Evolutionary conservation across 2,888 invertebrate genomes (phyloP), one percentile per base, ranked within the genome.

Genomic region (Clunio marinus): DNA sequence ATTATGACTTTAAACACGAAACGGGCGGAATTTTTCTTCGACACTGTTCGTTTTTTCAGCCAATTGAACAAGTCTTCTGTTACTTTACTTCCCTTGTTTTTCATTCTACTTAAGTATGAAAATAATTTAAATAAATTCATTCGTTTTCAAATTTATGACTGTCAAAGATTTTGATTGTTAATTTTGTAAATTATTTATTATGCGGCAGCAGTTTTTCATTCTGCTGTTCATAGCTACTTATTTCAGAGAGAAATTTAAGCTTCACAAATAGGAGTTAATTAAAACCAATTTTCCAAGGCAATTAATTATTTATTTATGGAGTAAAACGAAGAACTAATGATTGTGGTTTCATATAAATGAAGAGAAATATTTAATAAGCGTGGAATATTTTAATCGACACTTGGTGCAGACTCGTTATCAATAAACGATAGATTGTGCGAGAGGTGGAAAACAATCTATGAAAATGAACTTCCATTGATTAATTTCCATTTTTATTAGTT

Each of bases 141-240:
- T 10, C 8, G 51, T 20, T 10, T 17, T 17, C 4, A 51, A 22
- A 51, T 20, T 20, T 51, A 20, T 17, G 51, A 41, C n/a, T 17
- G n/a, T 51, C 51, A 17, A 17, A 8, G 51, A 51, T 8, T 51
- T 51, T 51, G 22, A 51, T 20, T 51, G 51, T 51, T n/a, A 22
- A 51, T 17, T 51, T 51, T 20, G 20, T 17, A 32, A 32, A 32
- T 7, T 51, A 51, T 17, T 51, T 22, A 17, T 51, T 51, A 51
- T 51, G 51, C 51, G 51, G 51, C 51, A 51, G 51, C 22, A 17
- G 20, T 51, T 51, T 51, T 51, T 51, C 51, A 51, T 51, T 51
- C n/a, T 51, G 20, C 3, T 51, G n/a, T n/a, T n/a, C n/a, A n/a
- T n/a, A n/a, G n/a, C n/a, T n/a, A n/a, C n/a, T n/a, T n/a, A 7